Conservation (phyloP, 2,113 vertebrate species). For the Ranitomeya variabilis region DNA sequence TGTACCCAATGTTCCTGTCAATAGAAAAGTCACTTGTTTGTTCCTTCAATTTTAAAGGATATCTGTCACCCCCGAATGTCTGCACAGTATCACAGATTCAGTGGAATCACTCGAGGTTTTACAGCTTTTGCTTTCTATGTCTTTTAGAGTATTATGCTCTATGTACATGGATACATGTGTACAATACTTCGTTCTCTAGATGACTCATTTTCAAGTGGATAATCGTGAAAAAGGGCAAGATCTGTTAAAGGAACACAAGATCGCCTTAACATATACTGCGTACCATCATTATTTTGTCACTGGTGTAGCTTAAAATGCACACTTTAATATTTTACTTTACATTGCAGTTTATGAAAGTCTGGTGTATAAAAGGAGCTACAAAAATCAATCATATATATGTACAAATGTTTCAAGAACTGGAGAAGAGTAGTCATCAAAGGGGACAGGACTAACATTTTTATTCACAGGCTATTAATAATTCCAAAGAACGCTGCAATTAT, state of each 20-base stretch:
- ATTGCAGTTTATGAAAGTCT: neutral
- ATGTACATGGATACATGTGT: too few relatives aligned
- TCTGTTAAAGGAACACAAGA: neutral
- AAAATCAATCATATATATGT: neutral
- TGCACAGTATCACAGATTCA: conserved; percentile 2
- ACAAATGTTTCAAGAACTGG: neutral
- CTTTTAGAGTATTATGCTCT: too few relatives aligned
- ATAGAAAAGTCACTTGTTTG: conserved; percentile 17
- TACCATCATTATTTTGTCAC: neutral
- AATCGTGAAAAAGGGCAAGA: neutral
- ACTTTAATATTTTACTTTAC: neutral
- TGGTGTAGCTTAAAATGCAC: neutral
- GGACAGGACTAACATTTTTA: neutral
- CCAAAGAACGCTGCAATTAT: neutral
- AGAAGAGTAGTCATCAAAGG: neutral
- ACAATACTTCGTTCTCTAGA: too few relatives aligned
- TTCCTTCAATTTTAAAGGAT: conserved; percentile 25
- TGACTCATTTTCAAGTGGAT: neutral
- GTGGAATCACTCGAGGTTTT: too few relatives aligned
- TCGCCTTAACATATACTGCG: neutral
- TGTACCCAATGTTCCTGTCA: conserved; percentile 29
- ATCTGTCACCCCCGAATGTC: neutral
- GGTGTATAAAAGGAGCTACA: neutral
- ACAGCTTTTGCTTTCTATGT: too few relatives aligned
- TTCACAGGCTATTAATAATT: neutral